These are phyloP conservation scores for Spea multiplicata DNA, from an alignment of 2,113 vertebrate genomes.

Conservation along the genomic window DNA sequence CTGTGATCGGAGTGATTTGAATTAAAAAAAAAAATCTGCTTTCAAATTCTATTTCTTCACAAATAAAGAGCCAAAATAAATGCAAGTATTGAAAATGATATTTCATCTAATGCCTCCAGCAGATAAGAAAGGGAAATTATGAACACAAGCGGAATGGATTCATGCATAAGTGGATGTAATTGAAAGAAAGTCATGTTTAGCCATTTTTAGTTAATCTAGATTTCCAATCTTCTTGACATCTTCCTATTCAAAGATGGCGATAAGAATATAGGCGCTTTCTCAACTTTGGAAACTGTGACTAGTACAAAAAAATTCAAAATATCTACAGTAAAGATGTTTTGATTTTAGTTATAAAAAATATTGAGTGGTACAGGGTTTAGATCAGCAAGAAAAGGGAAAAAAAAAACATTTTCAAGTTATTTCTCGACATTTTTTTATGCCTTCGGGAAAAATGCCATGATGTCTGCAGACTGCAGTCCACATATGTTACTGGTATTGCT, in stretches of 20 bases:
- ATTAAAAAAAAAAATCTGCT: neutral
- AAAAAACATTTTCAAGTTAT: too few species aligned
- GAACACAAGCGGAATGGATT: neutral
- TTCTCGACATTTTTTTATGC: too few species aligned
- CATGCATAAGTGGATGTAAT: neutral
- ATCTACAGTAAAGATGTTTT: neutral
- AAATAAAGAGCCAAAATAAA: neutral
- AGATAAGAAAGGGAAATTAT: neutral
- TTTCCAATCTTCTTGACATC: neutral
- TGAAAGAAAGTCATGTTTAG: neutral
- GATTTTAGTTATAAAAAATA: neutral
- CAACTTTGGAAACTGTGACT: neutral
- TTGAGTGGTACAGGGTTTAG: too few species aligned
- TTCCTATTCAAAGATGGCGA: neutral
- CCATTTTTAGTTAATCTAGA: neutral
- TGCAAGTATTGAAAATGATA: neutral
- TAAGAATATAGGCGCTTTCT: too few species aligned
- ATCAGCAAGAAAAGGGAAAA: too few species aligned
- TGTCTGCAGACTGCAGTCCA: too few species aligned
- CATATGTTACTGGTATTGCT: too few species aligned
- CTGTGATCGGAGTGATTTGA: neutral
- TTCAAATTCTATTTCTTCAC: too few species aligned
- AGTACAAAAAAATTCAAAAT: neutral
- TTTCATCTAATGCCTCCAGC: neutral
- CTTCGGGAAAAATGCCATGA: too few species aligned